Evolutionary conservation across 2,113 vertebrate genomes (phyloP), one percentile per base, ranked within the genome.

Genomic region (Oceanites oceanicus): DNA sequence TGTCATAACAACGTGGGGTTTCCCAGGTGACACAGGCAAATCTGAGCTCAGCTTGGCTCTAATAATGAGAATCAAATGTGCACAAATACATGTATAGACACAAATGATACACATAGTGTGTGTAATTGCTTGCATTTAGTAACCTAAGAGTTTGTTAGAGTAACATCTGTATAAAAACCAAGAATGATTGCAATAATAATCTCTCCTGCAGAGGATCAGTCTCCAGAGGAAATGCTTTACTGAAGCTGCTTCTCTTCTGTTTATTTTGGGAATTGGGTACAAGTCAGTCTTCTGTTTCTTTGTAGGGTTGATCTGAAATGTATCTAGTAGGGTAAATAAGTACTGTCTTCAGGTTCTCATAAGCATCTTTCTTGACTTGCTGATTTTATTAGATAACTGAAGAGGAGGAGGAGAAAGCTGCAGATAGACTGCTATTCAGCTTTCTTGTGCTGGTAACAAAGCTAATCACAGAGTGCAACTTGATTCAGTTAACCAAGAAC

Each of bases 391-490:
- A 99, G 99, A 98, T 99, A 47, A 96, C 98, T 42, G 98, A 99
- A 88, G 99, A 99, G 96, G 92, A 98, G 40, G 98, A 99, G 12
- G 99, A 99, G 92, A 99, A 98, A 73, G 99, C 99, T 59, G 98
- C 99, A 11, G 99, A 99, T 86, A 95, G 98, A 76, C 97, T 99
- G 96, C 95, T 99, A 10, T 99, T 99, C 96, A 98, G 97, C 92
- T 98, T 99, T 62, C 98, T 99, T 50, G 99, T 98, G 2, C 98
- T 99, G 78, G 58, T 99, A 56, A 98, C 97, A 80, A 99, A 99
- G 95, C 98, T 99, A 8, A 98, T 98, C 95, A 98, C 99, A 77
- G 98, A 99, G 84, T 99, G 99, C 92, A 96, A 97, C 68, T 94
- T 99, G 59, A 93, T 99, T 92, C 97, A 98, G 38, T 96, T 99